These are phyloP conservation scores for Eremophila alpestris DNA, from an alignment of 2,797 vertebrate genomes.

Conservation along the genomic window DNA sequence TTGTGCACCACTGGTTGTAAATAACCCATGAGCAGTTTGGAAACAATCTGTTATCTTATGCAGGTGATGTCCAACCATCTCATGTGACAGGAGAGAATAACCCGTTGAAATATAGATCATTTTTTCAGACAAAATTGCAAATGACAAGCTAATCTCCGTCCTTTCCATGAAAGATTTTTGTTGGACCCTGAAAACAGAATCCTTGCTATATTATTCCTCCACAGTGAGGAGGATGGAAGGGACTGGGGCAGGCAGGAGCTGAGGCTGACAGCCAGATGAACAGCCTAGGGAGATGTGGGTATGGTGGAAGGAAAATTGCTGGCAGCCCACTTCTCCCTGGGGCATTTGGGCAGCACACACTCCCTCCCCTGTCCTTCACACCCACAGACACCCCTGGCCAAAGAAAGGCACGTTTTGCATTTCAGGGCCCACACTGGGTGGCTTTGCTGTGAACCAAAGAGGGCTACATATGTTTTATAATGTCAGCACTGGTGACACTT, in stretches of 20 bases:
- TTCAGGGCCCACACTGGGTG: neutral
- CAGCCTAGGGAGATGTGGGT: accelerated
- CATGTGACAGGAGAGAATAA: neutral
- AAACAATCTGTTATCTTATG: neutral
- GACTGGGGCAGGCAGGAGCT: neutral
- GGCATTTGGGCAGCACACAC: accelerated
- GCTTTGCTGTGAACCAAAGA: neutral
- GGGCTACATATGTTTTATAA: neutral
- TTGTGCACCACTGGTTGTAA: neutral
- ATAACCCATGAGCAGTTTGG: neutral
- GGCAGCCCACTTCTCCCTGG: neutral
- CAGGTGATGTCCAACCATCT: neutral
- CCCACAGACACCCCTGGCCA: too few relatives aligned
- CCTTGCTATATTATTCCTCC: neutral
- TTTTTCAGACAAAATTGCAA: neutral
- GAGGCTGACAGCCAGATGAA: neutral
- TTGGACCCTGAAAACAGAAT: neutral
- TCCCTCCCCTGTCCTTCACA: neutral
- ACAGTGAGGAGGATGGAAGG: neutral
- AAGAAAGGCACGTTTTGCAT: neutral
- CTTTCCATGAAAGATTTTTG: neutral
- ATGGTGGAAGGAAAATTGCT: neutral
- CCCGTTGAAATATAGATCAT: neutral
- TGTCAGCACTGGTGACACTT: neutral
- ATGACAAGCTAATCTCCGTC: neutral